These are phyloP conservation scores for Planiliza haematocheilus DNA, from an alignment of 2,113 vertebrate genomes.

Conservation along the genomic window DNA sequence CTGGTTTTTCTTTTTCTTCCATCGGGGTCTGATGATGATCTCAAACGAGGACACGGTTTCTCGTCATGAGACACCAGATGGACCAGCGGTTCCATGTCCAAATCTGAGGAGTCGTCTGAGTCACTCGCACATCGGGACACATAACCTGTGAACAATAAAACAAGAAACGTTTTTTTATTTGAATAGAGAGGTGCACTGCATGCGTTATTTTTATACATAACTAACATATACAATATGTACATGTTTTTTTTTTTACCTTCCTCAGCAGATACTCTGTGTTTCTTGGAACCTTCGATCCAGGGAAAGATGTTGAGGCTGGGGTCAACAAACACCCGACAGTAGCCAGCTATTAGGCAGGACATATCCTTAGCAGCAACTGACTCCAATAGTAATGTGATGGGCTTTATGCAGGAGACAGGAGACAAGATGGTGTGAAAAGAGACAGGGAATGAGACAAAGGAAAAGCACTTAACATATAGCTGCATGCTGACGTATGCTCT, in stretches of 20 bases:
- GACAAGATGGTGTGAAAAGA: slow-evolving; percentile 21
- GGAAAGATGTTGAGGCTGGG: slow-evolving; percentile 86
- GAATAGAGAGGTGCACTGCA: too few relatives aligned
- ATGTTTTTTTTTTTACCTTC: slow-evolving; percentile 85
- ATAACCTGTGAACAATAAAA: slow-evolving; percentile 84
- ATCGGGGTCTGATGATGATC: slow-evolving; percentile 69
- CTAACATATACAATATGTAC: background rate
- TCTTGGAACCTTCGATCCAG: slow-evolving; percentile 84
- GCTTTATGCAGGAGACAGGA: slow-evolving; percentile 73
- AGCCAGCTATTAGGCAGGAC: slow-evolving; percentile 91
- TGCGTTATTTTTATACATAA: too few relatives aligned
- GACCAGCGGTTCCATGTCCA: slow-evolving; percentile 83
- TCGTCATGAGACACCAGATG: slow-evolving; percentile 39
- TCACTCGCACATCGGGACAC: slow-evolving; percentile 93
- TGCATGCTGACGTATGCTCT: slow-evolving; percentile 3
- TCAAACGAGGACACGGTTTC: slow-evolving; percentile 47
- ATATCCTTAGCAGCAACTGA: slow-evolving; percentile 93
- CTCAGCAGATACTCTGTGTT: slow-evolving; percentile 90
- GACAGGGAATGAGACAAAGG: background rate
- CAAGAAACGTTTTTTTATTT: background rate
- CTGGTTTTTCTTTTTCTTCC: slow-evolving; percentile 60
- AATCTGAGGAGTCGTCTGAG: slow-evolving; percentile 90
- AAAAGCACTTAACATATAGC: slow-evolving; percentile 4
- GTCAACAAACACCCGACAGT: slow-evolving; percentile 90
- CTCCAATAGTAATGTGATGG: slow-evolving; percentile 93